Evolutionary conservation across 2,113 vertebrate genomes (phyloP).

Genomic region (Ornithorhynchus anatinus): DNA sequence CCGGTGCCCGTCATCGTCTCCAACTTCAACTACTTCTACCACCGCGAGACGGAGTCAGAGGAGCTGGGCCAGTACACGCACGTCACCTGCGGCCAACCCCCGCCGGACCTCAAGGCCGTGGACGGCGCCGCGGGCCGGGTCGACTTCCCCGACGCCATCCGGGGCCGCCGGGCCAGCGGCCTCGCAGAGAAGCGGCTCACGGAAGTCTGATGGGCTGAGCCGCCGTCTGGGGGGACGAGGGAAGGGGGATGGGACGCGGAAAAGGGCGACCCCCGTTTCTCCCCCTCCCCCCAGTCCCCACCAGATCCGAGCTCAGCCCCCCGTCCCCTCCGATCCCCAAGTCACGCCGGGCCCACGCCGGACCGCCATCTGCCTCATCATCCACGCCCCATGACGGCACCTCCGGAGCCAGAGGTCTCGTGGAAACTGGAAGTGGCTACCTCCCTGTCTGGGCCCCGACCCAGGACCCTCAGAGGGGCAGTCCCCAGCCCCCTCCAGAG

Average conservation of each 20-base stretch:
- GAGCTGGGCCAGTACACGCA: slow-evolving; percentile 92
- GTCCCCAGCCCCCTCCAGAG: not conserved
- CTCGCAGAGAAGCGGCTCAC: slow-evolving; percentile 87
- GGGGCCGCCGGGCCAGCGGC: slow-evolving; percentile 85
- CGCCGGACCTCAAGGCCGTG: slow-evolving; percentile 79
- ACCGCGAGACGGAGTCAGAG: slow-evolving; percentile 92
- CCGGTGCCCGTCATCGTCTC: slow-evolving; percentile 94
- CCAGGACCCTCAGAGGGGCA: not conserved
- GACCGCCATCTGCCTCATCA: slow-evolving; percentile 46
- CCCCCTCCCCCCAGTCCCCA: not conserved
- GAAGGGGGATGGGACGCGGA: not conserved
- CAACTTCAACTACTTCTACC: slow-evolving; percentile 98
- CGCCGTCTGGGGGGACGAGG: slow-evolving; percentile 1
- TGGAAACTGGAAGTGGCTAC: slow-evolving; percentile 2
- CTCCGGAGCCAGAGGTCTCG: slow-evolving; percentile 55
- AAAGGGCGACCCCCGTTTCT: slow-evolving; percentile 1
- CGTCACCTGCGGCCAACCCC: slow-evolving; percentile 88
- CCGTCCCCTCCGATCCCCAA: slow-evolving; percentile 36
- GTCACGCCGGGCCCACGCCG: slow-evolving; percentile 51
- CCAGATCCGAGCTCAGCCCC: not conserved
- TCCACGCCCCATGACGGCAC: slow-evolving; percentile 57
- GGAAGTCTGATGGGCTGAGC: slow-evolving; percentile 79
- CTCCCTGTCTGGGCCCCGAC: slow-evolving; percentile 1
- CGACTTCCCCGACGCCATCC: slow-evolving; percentile 78
- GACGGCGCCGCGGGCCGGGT: slow-evolving; percentile 84